Evolutionary conservation across 35 echinoderm and acorn worm species (phyloP).

Genomic region (Eucidaris tribuloides): DNA sequence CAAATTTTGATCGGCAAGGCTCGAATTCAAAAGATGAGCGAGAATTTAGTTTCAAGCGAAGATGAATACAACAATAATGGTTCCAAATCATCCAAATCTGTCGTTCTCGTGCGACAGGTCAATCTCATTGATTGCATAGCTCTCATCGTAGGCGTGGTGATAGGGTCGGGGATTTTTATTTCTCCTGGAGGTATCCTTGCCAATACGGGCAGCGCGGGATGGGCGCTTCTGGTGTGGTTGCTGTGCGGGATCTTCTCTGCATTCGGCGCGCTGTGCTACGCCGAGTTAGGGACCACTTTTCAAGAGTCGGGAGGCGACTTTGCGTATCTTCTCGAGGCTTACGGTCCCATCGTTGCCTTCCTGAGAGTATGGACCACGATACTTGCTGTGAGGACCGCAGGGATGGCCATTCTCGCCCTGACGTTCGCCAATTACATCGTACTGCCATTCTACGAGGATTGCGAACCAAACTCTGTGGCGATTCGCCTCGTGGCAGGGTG

Average conservation of each 20-base stretch:
- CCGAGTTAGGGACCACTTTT: slow-evolving; percentile 75
- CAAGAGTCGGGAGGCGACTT: slow-evolving; percentile 70
- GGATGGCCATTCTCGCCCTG: not conserved
- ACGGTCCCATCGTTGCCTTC: slow-evolving; percentile 58
- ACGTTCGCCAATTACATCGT: slow-evolving; percentile 17
- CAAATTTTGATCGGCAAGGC: too few relatives aligned
- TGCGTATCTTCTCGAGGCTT: slow-evolving; percentile 40
- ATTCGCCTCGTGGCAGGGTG: too few relatives aligned
- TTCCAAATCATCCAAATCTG: too few relatives aligned
- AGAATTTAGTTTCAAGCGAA: too few relatives aligned
- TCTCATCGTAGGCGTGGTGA: slow-evolving; percentile 40
- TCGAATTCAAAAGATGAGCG: too few relatives aligned
- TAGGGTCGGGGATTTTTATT: slow-evolving; percentile 65
- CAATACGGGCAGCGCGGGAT: slow-evolving; percentile 42
- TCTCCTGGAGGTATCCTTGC: slow-evolving; percentile 61
- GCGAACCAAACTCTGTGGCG: too few relatives aligned
- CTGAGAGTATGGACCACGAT: slow-evolving; percentile 44
- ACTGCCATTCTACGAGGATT: not conserved
- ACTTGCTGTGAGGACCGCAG: slow-evolving; percentile 42
- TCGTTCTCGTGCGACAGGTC: slow-evolving; percentile 29
- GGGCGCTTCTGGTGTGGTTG: slow-evolving; percentile 35
- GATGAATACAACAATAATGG: too few relatives aligned
- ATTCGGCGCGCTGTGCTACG: slow-evolving; percentile 56
- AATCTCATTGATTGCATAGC: slow-evolving; percentile 29
- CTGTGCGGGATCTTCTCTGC: slow-evolving; percentile 16